Evolutionary conservation across 2,797 vertebrate species (phyloP), one percentile per base, ranked within the genome.

Genomic region (Margarornis squamiger): DNA sequence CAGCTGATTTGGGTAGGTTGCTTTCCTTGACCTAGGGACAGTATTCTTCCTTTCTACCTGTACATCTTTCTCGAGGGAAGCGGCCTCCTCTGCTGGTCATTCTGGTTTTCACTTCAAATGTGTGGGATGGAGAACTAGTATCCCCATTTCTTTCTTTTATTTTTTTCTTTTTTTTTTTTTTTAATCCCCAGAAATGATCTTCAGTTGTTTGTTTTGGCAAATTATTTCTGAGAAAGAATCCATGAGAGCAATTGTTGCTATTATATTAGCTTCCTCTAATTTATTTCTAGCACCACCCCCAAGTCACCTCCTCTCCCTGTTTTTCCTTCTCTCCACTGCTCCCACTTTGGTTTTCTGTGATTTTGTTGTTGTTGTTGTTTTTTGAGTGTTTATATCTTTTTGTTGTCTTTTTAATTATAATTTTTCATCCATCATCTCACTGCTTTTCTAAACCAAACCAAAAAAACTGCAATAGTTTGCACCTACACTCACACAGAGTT

Each of bases 191-290:
- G 80, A 92, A 96, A 73, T 68, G 30, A 65, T 92, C 86, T 93
- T 88, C 72, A 83, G 75, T 83, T 93, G 54, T 74, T 93, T 94
- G 59, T 78, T 94, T 94, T 94, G 93, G 84, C 88, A 95, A 95
- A 76, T 57, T 52, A 55, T 94, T 90, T 80, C 81, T 92, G 86
- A 77, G 84, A 93, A 95, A 74, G 30, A 55, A 88, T 84, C 65
- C 0, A 0, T 88, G 88, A 94, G 43, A 87, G 77, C 32, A 52
- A 76, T 93, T 90, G 74, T 79, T 88, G 18, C 41, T 65, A 75
- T 88, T 91, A 32, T 68, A 88, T 88, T 79, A 75, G 14, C 62
- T 82, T 82, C n/a, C 55, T 61, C 20, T 34, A 85, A 63, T 43
- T 59, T 46, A 49, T 78, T 68, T 88, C 54, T 78, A 81, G 66